Percentiles rank a stretch among this genome's conserved stretches.
Evolutionary conservation across 2,888 invertebrate species (phyloP).

Genomic region (Andrena haemorrhoa): DNA sequence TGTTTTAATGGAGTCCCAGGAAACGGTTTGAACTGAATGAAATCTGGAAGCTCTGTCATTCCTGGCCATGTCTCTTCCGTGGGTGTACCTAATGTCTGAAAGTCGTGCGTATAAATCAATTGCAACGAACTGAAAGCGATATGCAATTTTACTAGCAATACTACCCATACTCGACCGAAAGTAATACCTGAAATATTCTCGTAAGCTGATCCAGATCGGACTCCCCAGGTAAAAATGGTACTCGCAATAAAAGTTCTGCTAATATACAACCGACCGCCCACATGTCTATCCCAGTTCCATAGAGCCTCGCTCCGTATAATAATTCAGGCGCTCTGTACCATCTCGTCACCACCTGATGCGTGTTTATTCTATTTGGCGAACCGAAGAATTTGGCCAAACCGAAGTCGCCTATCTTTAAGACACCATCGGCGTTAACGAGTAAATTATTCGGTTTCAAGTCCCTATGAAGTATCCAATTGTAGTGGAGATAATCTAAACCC

Average conservation of each 20-base stretch:
- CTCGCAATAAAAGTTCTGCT: conserved; percentile 95
- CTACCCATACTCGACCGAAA: background rate
- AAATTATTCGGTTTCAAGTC: conserved; percentile 99
- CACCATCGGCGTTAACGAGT: conserved; percentile 95
- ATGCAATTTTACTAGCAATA: background rate
- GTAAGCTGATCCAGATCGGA: conserved; percentile 98
- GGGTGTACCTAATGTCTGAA: conserved; percentile 93
- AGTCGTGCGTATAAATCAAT: conserved; percentile 24
- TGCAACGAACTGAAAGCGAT: background rate
- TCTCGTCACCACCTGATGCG: conserved; percentile 98
- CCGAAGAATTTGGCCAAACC: conserved; percentile 99
- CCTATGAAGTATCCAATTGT: conserved; percentile 98
- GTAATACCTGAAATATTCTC: conserved; percentile 94
- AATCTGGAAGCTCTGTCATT: conserved; percentile 93
- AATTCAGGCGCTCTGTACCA: conserved; percentile 98
- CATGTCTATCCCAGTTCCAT: conserved; percentile 98
- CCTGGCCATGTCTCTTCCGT: conserved; percentile 97
- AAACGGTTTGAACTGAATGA: conserved; percentile 95
- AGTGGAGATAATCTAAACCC: conserved; percentile 97
- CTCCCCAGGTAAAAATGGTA: conserved; percentile 98
- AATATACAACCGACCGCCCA: conserved; percentile 99
- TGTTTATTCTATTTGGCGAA: conserved; percentile 97
- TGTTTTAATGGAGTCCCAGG: conserved; percentile 93
- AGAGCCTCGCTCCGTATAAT: conserved; percentile 97
- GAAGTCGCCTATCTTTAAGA: conserved; percentile 99